Evolutionary conservation across 2,113 vertebrate genomes (phyloP).

Genomic region (Tachysurus fulvidraco): DNA sequence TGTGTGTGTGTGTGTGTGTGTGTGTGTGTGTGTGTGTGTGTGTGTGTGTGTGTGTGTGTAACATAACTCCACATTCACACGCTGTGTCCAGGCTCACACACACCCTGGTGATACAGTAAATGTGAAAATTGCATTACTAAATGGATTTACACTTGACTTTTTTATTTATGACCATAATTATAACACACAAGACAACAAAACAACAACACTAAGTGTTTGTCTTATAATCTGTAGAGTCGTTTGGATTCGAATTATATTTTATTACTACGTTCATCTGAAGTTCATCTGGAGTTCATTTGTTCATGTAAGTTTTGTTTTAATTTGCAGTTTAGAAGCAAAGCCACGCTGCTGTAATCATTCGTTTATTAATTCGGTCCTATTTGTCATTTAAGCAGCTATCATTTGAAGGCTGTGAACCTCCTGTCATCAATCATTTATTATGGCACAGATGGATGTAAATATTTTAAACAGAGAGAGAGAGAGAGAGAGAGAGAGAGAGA

Average conservation of each 20-base stretch:
- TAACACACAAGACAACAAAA: not conserved
- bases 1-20: slow-evolving; percentile 15
- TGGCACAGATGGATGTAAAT: slow-evolving; percentile 20
- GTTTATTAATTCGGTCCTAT: too few species aligned
- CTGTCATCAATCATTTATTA: slow-evolving; percentile 28
- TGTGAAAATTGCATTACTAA: not conserved
- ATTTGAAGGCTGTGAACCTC: not conserved
- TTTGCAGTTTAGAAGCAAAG: not conserved
- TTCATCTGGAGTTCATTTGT: not conserved
- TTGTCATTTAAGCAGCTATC: not conserved
- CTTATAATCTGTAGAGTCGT: not conserved
- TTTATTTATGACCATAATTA: too few species aligned
- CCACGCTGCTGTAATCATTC: not conserved
- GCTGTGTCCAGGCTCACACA: not conserved
- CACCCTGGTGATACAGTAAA: not conserved
- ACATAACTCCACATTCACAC: not conserved
- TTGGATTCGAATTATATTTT: not conserved
- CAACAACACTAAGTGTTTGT: not conserved
- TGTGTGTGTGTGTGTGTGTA: slow-evolving; percentile 16
- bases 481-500: not conserved
- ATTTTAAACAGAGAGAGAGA: slow-evolving; percentile 29
- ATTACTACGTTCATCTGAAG: not conserved
- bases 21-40: slow-evolving; percentile 11
- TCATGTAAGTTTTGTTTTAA: too few species aligned
- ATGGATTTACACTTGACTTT: too few species aligned